Evolutionary conservation across 2,888 invertebrate genomes (phyloP), one percentile per base, ranked within the genome.

Genomic region (Cosmorhoe ocellata): DNA sequence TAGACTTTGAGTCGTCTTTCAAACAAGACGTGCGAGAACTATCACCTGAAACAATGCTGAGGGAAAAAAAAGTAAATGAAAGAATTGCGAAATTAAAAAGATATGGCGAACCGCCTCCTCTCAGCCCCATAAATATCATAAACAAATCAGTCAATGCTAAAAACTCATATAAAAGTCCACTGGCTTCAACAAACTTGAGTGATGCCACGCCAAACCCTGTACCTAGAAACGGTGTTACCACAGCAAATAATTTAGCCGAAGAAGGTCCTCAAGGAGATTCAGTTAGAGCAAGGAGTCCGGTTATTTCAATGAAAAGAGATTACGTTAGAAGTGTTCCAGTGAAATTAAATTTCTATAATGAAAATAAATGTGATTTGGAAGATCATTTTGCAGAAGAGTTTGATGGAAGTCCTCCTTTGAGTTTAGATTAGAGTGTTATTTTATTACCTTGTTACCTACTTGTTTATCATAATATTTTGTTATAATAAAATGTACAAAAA

Each of bases 31-130:
- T 76, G 0, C 72, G 79, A 58, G 71, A 79, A 0, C 24, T 84
- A 7, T 76, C 84, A 0, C 79, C 83, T 0, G 75, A 75, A 56
- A 57, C 63, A 0, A 57, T 83, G 34, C 48, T 70, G 26, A 72
- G 84, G 31, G 88, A 84, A 58, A 76, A 69, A 22, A 74, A 72
- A 47, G 70, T 84, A 0, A 74, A 79, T 8, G 82, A 84, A 47
- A 90, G 86, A 62, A 83, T 93, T 4, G 86, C 90, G 1, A 91
- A 77, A 69, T 68, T 93, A 42, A 84, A 84, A 72, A 79, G 78
- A 65, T 92, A 92, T 36, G 92, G 91, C 0, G 89, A 91, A 65
- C 90, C 93, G 0, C 92, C 92, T 0, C 84, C 91, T 0, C 66
- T 92, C n/a, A 85, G 88, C n/a, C 82, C 90, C 0, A 79, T 92